Evolutionary conservation across 2,888 invertebrate species (phyloP).

Genomic region (Macropis europaea): DNA sequence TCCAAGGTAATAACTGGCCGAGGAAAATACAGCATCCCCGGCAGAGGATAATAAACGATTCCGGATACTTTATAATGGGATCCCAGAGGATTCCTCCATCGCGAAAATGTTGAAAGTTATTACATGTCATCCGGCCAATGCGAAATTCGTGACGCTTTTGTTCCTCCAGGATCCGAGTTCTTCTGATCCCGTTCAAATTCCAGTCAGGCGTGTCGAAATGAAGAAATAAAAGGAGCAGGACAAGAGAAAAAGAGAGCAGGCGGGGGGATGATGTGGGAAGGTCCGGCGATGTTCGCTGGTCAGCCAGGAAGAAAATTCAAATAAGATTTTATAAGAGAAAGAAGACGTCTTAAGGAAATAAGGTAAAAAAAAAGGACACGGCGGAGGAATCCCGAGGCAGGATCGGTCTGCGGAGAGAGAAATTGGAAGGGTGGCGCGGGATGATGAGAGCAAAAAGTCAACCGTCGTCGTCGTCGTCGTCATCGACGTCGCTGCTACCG

Average conservation of each 20-base stretch:
- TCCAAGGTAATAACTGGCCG: no score
- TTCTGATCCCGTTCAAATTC: conserved; percentile 32
- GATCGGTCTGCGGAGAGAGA: conserved; percentile 52
- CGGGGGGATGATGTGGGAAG: background rate
- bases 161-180: conserved; percentile 9
- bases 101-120: conserved; percentile 6
- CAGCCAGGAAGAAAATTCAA: conserved; percentile 58
- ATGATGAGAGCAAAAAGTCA: conserved; percentile 62
- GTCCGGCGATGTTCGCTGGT: conserved; percentile 38
- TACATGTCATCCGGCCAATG: background rate
- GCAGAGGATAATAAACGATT: no score
- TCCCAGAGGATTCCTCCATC: background rate
- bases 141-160: background rate
- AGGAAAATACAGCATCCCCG: no score
- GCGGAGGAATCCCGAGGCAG: conserved; percentile 41
- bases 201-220: conserved; percentile 26
- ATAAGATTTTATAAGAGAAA: conserved; percentile 53
- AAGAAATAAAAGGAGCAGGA: background rate
- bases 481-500: conserved; percentile 26
- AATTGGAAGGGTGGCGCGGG: conserved; percentile 58
- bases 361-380: conserved; percentile 24
- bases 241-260: background rate
- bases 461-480: conserved; percentile 25
- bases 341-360: conserved; percentile 54
- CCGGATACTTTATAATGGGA: conserved; percentile 23